Evolutionary conservation across 2,797 vertebrate genomes (phyloP), one percentile per base, ranked within the genome.

Genomic region (Tokudaia tokunoshimensis): DNA sequence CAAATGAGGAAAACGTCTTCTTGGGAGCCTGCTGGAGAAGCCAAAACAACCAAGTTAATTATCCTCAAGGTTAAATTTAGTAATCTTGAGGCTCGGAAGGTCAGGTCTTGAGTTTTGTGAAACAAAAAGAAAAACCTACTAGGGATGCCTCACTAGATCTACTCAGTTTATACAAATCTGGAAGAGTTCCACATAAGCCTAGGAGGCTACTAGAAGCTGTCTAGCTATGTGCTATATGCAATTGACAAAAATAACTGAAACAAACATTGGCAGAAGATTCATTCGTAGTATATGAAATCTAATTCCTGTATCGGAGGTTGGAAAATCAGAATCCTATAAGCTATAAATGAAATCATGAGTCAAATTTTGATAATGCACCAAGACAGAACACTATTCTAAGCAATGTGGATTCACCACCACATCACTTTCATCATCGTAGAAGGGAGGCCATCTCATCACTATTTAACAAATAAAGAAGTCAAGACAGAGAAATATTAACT

Each of bases 161-260:
- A 57, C 20, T 95, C 26, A 67, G 34, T 95, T 91, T 80, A 50
- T 72, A 29, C 34, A 92, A 55, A 70, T 52, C 78, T 79, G 80
- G 41, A 63, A 63, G 55, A 44, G 11, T 93, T 95, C 2, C 34
- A 44, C n/a, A 79, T 76, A 90, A 94, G 31, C 55, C 37, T 59
- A 75, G 89, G 80, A 89, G 29, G 20, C n/a, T 76, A 82, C 50
- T 59, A 34, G 59, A 96, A 22, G 76, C 55, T 76, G 19, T 93
- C n/a, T 92, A 26, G 52, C 44, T 93, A 84, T 76, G 78, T 55
- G 24, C 44, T 65, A 10, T 92, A 37, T 13, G 31, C 55, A 31
- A 61, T 82, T 13, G 24, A 55, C 91, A 96, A 96, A 95, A 78
- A 78, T 8, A 81, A 85, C 34, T 89, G 84, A 67, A 93, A 59